phyloP scores from a whole-genome alignment of 2,797 vertebrate species.

The Garrulus glandarius region DNA sequence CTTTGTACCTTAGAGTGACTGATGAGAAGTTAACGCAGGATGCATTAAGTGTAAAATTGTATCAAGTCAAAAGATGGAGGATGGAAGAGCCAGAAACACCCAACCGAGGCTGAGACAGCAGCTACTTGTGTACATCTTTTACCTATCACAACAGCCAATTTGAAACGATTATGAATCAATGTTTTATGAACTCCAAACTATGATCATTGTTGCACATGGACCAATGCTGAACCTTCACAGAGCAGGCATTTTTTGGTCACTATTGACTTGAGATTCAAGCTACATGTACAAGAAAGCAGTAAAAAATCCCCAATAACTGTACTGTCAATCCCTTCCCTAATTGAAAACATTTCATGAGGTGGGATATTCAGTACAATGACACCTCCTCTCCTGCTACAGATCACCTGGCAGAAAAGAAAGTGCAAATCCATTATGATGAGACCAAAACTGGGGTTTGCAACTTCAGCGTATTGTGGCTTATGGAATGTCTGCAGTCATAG shows the following conservation, averaged over 20 bases:
- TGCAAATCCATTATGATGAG: accelerated
- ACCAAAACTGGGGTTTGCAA: neutral
- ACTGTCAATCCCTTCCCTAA: neutral
- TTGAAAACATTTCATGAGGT: neutral
- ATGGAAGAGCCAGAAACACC: neutral
- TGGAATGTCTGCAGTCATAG: neutral
- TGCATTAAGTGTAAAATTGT: neutral
- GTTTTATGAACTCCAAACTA: neutral
- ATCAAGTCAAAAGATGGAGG: neutral
- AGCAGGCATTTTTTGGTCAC: neutral
- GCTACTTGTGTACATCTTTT: neutral
- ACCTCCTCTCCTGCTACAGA: neutral
- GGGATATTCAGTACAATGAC: neutral
- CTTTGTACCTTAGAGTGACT: neutral
- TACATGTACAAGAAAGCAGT: neutral
- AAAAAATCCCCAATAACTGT: neutral
- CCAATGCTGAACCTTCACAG: neutral
- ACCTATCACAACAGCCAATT: neutral
- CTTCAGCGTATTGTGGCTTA: neutral
- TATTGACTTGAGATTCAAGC: neutral
- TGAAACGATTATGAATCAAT: neutral
- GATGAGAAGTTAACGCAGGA: neutral
- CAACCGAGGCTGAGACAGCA: neutral
- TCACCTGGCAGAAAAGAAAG: neutral
- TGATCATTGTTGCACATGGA: neutral